These are phyloP conservation scores for Tetrax tetrax DNA, from an alignment of 2,113 vertebrate genomes.

Conservation along the genomic window DNA sequence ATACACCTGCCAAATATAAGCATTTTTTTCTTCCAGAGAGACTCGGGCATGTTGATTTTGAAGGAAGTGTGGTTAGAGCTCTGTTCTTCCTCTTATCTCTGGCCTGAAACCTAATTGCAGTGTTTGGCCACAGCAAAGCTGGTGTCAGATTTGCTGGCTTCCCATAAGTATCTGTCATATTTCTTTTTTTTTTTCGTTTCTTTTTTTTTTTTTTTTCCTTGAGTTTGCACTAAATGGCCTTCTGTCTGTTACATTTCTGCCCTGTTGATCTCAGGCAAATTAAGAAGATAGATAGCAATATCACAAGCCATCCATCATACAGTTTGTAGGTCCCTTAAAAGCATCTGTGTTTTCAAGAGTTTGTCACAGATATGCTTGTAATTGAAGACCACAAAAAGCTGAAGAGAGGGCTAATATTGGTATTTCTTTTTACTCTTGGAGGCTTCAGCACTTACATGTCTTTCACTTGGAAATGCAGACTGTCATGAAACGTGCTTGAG, in stretches of 20 bases:
- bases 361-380: slow-evolving; percentile 5
- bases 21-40: background rate
- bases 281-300: slow-evolving; percentile 53
- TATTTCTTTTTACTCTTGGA: background rate
- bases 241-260: slow-evolving; percentile 53
- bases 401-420: background rate
- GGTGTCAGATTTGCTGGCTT: slow-evolving; percentile 45
- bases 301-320: slow-evolving; percentile 36
- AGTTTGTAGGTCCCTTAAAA: slow-evolving; percentile 35
- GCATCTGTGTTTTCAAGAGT: slow-evolving; percentile 54
- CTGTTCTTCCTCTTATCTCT: background rate
- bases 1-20: background rate
- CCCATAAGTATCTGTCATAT: slow-evolving; percentile 23
- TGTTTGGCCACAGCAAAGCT: slow-evolving; percentile 39
- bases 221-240: slow-evolving; percentile 41
- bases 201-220: background rate
- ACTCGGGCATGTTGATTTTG: background rate
- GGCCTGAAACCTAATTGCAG: slow-evolving; percentile 26
- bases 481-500: background rate
- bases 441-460: background rate
- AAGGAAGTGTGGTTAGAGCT: background rate
- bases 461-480: background rate
- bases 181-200: background rate
- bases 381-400: background rate
- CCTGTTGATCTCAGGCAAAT: slow-evolving; percentile 52